These are phyloP conservation scores for Noctua janthe DNA, from an alignment of 2,888 invertebrate species.

Conservation along the genomic window DNA sequence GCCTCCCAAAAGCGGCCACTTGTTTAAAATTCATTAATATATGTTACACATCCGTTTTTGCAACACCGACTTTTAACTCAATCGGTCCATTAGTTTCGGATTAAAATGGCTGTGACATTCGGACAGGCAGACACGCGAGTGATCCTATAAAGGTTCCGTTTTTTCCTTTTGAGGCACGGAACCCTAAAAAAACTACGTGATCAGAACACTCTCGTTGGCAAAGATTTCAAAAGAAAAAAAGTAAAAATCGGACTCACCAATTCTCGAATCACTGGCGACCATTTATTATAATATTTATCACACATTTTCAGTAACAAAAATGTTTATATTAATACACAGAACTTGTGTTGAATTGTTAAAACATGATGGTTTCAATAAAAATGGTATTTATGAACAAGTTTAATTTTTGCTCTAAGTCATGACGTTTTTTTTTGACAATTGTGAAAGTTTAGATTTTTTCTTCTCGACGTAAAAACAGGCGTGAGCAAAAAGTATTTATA, in stretches of 20 bases:
- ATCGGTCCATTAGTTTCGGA: too few relatives aligned
- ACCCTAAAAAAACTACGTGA: not conserved
- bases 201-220: conserved; percentile 17
- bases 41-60: too few relatives aligned
- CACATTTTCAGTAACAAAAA: conserved; percentile 63
- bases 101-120: too few relatives aligned
- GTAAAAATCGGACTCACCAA: conserved; percentile 61
- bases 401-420: conserved; percentile 37
- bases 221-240: conserved; percentile 14
- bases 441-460: conserved; percentile 19
- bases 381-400: conserved; percentile 49
- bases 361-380: conserved; percentile 42
- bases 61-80: too few relatives aligned
- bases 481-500: conserved; percentile 23
- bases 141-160: too few relatives aligned
- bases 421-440: conserved; percentile 38
- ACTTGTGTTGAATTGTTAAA: conserved; percentile 45
- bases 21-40: too few relatives aligned
- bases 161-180: too few relatives aligned
- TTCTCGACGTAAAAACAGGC: conserved; percentile 26
- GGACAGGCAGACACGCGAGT: too few relatives aligned
- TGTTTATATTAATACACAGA: conserved; percentile 18
- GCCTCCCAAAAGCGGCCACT: too few relatives aligned
- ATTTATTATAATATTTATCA: conserved; percentile 61
- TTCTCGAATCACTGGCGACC: conserved; percentile 62